Evolutionary conservation across 1,140 invertebrate genomes (phyloP), one percentile per base, ranked within the genome.

Genomic region (Belonocnema kinseyi): DNA sequence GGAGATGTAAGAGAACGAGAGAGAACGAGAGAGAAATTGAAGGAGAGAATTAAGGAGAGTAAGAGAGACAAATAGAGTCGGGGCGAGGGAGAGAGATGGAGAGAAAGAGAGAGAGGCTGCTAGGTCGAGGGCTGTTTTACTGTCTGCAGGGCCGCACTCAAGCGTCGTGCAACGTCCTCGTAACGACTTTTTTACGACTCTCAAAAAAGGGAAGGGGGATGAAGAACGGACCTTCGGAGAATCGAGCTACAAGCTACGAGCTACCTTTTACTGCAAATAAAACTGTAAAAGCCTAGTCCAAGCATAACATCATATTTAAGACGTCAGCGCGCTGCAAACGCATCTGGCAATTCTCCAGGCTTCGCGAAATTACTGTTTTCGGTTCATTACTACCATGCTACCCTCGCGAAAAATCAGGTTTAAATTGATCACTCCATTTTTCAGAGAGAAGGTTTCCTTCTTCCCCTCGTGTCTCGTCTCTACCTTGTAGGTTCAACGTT

Each of bases 121-220:
- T 73, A 46, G 50, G 75, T 51, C 77, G 79, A 81, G 80, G 80
- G 80, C 75, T 79, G 80, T 77, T 81, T 81, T 74, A 81, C 72
- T 73, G 72, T 81, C 71, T 81, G 77, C 76, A 78, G 79, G 74
- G 74, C 76, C 80, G 76, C 75, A 61, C 72, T 66, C 72, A 72
- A 81, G 72, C 72, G 77, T 77, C 80, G 75, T 77, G 77, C 77
- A 77, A 79, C 77, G 80, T 79, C 74, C 77, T 72, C 73, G 77
- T 82, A 82, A 82, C 80, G 80, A 79, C 80, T 82, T 82, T 82
- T 82, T 82, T 79, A 82, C 53, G 80, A 82, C 51, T 66, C 21
- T 61, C 21, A 16, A 61, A 61, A 61, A 61, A 61, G 21, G 14
- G 58, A 33, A 61, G 58, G 58, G 58, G 33, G 40, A 66, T 40